Conservation (phyloP, 1,140 invertebrate species). For the Trichogramma pretiosum region DNA sequence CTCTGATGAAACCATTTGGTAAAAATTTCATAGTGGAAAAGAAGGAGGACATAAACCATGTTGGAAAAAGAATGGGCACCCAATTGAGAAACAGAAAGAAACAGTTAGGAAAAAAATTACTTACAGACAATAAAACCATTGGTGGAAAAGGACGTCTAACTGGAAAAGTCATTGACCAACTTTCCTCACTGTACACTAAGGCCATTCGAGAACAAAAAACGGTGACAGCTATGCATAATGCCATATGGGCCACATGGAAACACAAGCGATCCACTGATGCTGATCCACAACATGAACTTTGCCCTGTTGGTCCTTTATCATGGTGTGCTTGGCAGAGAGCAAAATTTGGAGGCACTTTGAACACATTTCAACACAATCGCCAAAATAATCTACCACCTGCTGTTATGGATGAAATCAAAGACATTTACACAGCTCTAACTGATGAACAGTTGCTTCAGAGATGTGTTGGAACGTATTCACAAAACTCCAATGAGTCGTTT, state of each 20-base stretch:
- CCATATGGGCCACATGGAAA: neutral
- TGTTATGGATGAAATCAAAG: neutral
- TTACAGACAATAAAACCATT: neutral
- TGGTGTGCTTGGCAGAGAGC: neutral
- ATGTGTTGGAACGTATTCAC: neutral
- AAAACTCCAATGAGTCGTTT: conserved; percentile 6
- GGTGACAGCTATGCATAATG: neutral
- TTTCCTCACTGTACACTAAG: neutral
- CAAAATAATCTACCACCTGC: neutral
- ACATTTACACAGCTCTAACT: neutral
- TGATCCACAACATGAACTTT: neutral
- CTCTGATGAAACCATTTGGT: too few species aligned
- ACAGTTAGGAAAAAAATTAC: neutral
- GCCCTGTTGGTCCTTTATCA: neutral
- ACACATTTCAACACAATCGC: neutral
- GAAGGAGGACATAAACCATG: conserved; percentile 2
- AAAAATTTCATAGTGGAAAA: neutral
- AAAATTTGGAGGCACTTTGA: neutral
- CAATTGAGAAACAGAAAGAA: conserved; percentile 5
- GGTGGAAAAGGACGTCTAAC: neutral
- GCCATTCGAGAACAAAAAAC: neutral
- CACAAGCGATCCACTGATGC: neutral
- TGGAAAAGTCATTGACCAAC: neutral
- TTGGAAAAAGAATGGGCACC: conserved; percentile 1
- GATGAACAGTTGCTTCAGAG: neutral